Conservation (phyloP, 2,113 vertebrate species). For the Silurus asotus region DNA sequence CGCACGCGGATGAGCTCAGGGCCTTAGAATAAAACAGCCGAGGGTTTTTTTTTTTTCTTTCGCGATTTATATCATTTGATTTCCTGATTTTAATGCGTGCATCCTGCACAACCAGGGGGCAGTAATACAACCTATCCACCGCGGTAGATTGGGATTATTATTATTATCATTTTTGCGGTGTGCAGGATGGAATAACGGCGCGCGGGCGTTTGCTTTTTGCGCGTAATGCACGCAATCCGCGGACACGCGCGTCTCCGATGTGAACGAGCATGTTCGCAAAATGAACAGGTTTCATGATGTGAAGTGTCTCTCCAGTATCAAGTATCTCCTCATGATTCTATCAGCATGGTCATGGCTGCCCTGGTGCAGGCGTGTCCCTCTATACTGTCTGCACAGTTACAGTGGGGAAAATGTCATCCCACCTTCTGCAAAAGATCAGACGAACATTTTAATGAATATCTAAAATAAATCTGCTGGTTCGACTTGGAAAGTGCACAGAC, state of each 20-base stretch:
- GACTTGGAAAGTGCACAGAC: neutral
- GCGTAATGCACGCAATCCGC: neutral
- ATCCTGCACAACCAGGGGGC: neutral
- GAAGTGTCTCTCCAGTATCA: neutral
- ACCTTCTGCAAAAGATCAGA: no score
- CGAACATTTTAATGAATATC: neutral
- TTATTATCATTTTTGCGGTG: neutral
- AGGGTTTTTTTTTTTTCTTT: neutral
- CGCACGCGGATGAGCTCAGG: neutral
- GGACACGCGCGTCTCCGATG: constrained; percentile 30
- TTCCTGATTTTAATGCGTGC: neutral
- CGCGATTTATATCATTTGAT: neutral
- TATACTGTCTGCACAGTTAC: neutral
- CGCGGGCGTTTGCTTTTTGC: neutral
- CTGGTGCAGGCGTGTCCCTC: neutral
- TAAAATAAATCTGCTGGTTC: neutral
- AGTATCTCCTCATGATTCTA: neutral
- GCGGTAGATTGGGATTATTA: neutral
- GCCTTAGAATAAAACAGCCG: neutral
- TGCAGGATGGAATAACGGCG: neutral
- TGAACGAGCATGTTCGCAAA: constrained; percentile 30
- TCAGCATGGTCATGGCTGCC: neutral
- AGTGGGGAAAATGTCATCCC: neutral
- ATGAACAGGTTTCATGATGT: constrained; percentile 12
- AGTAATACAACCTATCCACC: neutral